Conservation (phyloP, 2,888 invertebrate genomes). For the Melipona beecheii region DNA sequence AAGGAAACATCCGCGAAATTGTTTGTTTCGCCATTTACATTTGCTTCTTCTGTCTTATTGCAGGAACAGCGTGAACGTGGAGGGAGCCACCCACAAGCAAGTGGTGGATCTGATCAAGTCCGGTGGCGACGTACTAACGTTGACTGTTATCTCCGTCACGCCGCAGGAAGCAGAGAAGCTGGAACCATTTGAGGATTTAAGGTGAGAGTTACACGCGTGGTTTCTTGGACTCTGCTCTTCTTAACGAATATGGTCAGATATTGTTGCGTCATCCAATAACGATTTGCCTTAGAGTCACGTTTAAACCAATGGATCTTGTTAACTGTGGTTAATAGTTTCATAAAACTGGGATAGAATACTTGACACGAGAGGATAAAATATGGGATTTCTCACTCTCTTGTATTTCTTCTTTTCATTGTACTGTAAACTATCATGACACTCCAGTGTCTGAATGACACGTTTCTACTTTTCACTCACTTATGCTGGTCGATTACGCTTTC, state of each 20-base stretch:
- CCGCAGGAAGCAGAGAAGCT: conserved; percentile 89
- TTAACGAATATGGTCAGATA: no score
- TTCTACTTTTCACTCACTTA: background rate
- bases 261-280: no score
- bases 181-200: conserved; percentile 83
- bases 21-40: no score
- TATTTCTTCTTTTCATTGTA: background rate
- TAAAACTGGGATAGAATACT: no score
- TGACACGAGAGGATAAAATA: no score
- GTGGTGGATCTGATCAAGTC: conserved; percentile 99
- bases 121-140: conserved; percentile 97
- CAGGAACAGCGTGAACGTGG: conserved; percentile 98
- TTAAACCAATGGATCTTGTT: no score
- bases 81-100: conserved; percentile 99
- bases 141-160: conserved; percentile 98
- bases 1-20: background rate
- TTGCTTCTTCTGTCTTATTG: conserved; percentile 13
- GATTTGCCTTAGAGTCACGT: no score
- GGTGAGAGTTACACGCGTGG: conserved; percentile 64
- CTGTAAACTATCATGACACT: no score
- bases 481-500: conserved; percentile 8
- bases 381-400: no score
- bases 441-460: no score
- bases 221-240: no score
- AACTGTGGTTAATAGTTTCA: no score